Evolutionary conservation across 2,797 vertebrate species (phyloP), one percentile per base, ranked within the genome.

Genomic region (Galaxias olidus): DNA sequence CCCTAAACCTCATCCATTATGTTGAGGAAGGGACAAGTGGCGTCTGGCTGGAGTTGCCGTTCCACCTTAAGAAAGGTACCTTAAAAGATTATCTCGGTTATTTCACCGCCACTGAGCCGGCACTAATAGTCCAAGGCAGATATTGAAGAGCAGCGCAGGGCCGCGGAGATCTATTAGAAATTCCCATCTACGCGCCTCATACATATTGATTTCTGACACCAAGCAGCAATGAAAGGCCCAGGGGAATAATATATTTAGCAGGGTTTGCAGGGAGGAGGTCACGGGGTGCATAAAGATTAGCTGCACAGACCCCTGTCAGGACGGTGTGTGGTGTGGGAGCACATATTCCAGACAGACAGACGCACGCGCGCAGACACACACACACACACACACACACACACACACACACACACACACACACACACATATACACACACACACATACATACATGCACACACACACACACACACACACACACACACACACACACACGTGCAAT

Each of bases 191-290:
- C 93, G 93, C 93, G 94, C 94, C 95, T 97, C 96, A 97, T 98
- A 98, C 96, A 98, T 98, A 98, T 98, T 98, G 96, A 98, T 98
- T 98, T 96, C 95, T 98, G 96, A 98, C 96, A 98, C 96, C 95
- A 97, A 97, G 96, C 96, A 97, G 96, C 96, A 95, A 95, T 95
- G 95, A 96, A 96, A 96, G 95, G 93, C 96, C 95, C 94, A 92
- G 92, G 95, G 96, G 96, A 97, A 96, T 97, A 96, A 97, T 98
- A 97, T 98, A 97, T 98, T 98, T 98, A 98, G 96, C 96, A 96
- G 95, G 95, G 95, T 95, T 97, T 95, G 95, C 95, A 94, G 93
- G 86, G 92, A 95, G 94, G 93, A 95, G 96, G 96, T 97, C 96
- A 98, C 93, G 93, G 93, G 91, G 96, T 95, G 96, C 96, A 98